Percentiles rank a stretch among this genome's conserved stretches.
Conservation (phyloP, 2,113 vertebrate species). For the Rhea pennata region DNA sequence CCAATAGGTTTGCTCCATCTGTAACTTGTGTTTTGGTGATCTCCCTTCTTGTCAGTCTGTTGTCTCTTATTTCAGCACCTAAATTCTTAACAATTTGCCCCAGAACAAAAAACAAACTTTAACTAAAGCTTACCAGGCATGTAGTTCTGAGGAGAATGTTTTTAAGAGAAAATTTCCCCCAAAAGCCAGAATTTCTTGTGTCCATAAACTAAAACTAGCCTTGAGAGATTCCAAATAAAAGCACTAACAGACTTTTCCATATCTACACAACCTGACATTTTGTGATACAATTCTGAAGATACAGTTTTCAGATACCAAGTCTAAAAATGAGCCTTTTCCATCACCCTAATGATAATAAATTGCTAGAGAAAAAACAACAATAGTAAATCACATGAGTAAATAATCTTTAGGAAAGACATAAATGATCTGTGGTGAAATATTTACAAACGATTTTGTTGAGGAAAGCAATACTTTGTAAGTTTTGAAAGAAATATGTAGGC, state of each 20-base stretch:
- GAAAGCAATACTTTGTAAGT: background rate
- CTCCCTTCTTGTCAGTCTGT: background rate
- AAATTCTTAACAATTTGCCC: background rate
- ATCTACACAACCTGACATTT: background rate
- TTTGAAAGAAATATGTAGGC: background rate
- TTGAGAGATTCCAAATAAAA: background rate
- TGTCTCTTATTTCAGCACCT: background rate
- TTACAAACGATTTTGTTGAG: conserved; percentile 38
- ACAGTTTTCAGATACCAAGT: background rate
- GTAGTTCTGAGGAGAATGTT: background rate
- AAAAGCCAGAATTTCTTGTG: background rate
- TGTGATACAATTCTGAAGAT: background rate
- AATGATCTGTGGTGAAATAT: conserved; percentile 12
- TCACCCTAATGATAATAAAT: background rate
- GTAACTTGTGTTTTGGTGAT: background rate
- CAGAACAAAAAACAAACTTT: background rate
- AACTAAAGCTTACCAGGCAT: background rate
- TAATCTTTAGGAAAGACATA: conserved; percentile 7
- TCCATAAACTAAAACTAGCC: background rate
- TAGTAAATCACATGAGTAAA: conserved; percentile 33
- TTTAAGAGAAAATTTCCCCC: background rate
- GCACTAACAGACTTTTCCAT: background rate
- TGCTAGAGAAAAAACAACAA: background rate
- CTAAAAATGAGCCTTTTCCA: background rate
- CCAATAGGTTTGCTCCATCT: background rate